Conservation (phyloP, 2,888 invertebrate genomes). For the Lasioglossum zephyrum region DNA sequence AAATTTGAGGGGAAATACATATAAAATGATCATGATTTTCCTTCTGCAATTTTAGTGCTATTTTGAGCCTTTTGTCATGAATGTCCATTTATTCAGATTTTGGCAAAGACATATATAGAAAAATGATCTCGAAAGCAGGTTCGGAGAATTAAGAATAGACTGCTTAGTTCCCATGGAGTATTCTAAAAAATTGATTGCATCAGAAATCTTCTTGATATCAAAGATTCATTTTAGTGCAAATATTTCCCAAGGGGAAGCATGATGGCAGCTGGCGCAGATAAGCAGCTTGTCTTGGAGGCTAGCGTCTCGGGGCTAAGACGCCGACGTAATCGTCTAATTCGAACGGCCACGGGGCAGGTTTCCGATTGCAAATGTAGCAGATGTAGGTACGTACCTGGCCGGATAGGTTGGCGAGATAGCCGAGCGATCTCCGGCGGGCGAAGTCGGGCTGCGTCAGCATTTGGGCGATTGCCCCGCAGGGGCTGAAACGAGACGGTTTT, state of each 20-base stretch:
- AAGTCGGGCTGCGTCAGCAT: conserved; percentile 74
- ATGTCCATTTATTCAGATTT: not conserved
- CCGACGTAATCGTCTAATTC: conserved; percentile 63
- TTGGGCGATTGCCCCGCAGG: conserved; percentile 73
- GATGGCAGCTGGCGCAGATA: not conserved
- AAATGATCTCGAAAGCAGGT: not conserved
- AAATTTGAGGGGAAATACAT: not conserved
- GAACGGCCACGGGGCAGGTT: conserved; percentile 52
- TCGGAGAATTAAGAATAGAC: not conserved
- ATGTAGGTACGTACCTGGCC: conserved; percentile 62
- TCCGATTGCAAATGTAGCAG: conserved; percentile 75
- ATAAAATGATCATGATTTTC: not conserved
- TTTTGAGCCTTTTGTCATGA: not conserved
- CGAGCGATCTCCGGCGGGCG: conserved; percentile 57
- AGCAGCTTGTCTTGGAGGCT: not conserved
- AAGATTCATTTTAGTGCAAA: not conserved
- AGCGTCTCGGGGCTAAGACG: conserved; percentile 34
- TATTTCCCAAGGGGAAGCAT: not conserved
- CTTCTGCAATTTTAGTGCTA: not conserved
- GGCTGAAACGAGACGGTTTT: conserved; percentile 70
- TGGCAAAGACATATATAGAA: not conserved
- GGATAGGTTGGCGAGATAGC: conserved; percentile 56
- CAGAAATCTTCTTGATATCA: not conserved
- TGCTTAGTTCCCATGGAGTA: not conserved
- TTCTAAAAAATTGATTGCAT: not conserved